Conservation (phyloP, 2,888 invertebrate species). For the Melangyna quadrimaculata region DNA sequence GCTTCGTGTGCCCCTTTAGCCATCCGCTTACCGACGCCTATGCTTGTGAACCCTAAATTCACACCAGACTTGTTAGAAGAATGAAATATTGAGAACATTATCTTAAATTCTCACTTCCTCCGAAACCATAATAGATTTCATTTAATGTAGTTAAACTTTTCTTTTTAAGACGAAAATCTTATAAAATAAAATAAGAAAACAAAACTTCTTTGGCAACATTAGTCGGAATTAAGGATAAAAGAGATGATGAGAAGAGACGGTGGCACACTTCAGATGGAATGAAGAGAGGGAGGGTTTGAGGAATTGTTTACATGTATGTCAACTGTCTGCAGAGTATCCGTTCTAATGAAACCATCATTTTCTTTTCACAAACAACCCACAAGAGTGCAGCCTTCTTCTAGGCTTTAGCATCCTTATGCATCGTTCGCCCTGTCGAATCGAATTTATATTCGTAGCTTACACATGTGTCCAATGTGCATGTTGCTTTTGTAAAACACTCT, state of each 20-base stretch:
- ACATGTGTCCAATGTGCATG: background rate
- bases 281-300: background rate
- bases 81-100: background rate
- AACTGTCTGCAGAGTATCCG: slow-evolving; percentile 62
- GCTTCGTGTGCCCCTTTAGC: too few relatives aligned
- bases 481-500: too few relatives aligned
- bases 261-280: background rate
- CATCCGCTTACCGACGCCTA: too few relatives aligned
- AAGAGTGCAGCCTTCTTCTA: slow-evolving; percentile 21
- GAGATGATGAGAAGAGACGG: too few relatives aligned
- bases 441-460: slow-evolving; percentile 34
- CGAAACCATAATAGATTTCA: background rate
- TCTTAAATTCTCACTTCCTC: background rate
- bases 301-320: slow-evolving; percentile 53
- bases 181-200: background rate
- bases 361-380: slow-evolving; percentile 52
- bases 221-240: slow-evolving; percentile 26
- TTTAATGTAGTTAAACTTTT: background rate
- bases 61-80: too few relatives aligned
- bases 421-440: slow-evolving; percentile 44
- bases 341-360: slow-evolving; percentile 69
- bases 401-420: background rate
- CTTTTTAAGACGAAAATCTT: background rate
- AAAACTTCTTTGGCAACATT: slow-evolving; percentile 13
- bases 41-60: too few relatives aligned